Evolutionary conservation across 2,113 vertebrate genomes (phyloP).

Genomic region (Eulemur macaco): DNA sequence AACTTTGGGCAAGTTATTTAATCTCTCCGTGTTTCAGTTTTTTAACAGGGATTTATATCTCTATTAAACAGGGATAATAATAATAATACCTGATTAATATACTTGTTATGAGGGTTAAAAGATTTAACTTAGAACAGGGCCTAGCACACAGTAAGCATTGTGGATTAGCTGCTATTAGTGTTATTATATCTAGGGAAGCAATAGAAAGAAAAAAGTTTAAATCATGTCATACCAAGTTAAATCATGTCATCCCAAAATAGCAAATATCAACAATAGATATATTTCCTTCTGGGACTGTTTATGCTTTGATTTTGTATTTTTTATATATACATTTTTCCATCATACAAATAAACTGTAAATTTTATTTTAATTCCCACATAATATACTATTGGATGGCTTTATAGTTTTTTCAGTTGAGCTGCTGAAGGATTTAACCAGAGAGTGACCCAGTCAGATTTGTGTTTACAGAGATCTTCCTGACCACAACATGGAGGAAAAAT

Average conservation of each 20-base stretch:
- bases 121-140: not conserved
- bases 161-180: not conserved
- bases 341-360: not conserved
- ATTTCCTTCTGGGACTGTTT: not conserved
- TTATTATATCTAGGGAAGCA: constrained; percentile 8
- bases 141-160: not conserved
- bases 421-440: not conserved
- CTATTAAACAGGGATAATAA: not conserved
- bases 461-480: constrained; percentile 1
- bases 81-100: not conserved
- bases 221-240: not conserved
- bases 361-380: constrained; percentile 29
- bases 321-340: not conserved
- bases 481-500: not conserved
- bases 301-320: constrained; percentile 48
- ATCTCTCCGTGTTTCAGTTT: not conserved
- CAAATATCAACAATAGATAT: not conserved
- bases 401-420: not conserved
- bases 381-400: not conserved
- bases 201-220: constrained; percentile 24
- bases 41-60: not conserved
- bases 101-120: not conserved
- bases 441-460: not conserved
- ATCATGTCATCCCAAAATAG: not conserved
- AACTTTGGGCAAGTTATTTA: not conserved